These are phyloP conservation scores for Oryctes rhinoceros DNA, from an alignment of 1,140 invertebrate species.

Conservation along the genomic window DNA sequence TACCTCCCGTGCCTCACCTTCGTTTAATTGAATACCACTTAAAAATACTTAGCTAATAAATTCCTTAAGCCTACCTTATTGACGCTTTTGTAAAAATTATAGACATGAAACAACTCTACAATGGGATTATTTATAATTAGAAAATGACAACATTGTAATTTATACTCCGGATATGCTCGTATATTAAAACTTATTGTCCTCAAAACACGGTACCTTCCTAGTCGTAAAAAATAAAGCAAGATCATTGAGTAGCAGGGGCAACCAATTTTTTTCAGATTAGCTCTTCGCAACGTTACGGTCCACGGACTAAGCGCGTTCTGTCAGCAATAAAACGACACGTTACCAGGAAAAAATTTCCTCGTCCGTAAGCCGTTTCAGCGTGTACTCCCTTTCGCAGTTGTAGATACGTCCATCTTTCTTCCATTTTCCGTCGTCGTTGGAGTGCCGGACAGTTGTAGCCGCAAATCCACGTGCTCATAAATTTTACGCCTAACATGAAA, in stretches of 20 bases:
- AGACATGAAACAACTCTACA: too few relatives aligned
- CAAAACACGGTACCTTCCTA: background rate
- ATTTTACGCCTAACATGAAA: constrained; percentile 28
- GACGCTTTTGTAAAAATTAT: too few relatives aligned
- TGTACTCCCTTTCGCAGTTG: background rate
- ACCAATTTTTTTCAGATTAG: constrained; percentile 8
- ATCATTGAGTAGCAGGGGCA: background rate
- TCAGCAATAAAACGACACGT: constrained; percentile 13
- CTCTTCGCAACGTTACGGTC: background rate
- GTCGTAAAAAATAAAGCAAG: constrained; percentile 4
- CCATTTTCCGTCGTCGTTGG: constrained; percentile 13
- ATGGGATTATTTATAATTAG: too few relatives aligned
- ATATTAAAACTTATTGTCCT: background rate
- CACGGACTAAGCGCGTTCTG: background rate
- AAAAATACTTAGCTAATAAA: too few relatives aligned
- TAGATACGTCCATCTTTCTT: background rate
- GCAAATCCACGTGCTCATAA: constrained; percentile 23
- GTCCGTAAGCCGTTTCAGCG: constrained; percentile 21
- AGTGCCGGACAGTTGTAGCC: constrained; percentile 24
- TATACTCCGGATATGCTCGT: background rate
- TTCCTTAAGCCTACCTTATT: too few relatives aligned
- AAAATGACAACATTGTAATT: too few relatives aligned
- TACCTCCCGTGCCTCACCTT: too few relatives aligned
- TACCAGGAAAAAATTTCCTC: constrained; percentile 10
- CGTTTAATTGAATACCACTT: too few relatives aligned